A percentile compares a stretch with the other conserved stretches of the same genome.
Evolutionary conservation across 2,113 vertebrate genomes (phyloP).

Genomic region (Xenopus laevis): DNA sequence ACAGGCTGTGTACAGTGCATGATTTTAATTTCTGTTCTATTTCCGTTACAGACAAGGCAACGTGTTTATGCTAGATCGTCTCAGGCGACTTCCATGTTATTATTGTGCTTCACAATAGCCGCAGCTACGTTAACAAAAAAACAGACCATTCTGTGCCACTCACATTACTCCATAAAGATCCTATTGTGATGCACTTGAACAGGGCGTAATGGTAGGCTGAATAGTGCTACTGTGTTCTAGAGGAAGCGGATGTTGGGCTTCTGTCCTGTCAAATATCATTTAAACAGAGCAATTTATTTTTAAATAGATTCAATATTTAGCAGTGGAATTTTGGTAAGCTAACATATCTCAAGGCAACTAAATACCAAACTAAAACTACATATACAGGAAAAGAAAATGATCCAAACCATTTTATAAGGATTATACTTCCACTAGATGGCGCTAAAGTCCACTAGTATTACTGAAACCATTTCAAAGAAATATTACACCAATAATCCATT

Average conservation of each 20-base stretch:
- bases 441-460: background rate
- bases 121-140: background rate
- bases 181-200: constrained; percentile 26
- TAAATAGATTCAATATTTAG: too few species aligned
- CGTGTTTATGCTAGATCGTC: too few species aligned
- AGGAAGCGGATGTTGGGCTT: constrained; percentile 25
- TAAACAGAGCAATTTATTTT: too few species aligned
- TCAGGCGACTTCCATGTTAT: background rate
- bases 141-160: constrained; percentile 17
- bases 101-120: constrained; percentile 24
- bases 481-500: constrained; percentile 3
- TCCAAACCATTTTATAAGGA: too few species aligned
- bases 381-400: too few species aligned
- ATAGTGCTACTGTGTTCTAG: constrained; percentile 14
- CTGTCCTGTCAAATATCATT: background rate
- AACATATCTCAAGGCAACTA: too few species aligned
- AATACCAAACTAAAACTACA: too few species aligned
- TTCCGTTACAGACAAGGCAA: too few species aligned
- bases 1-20: too few species aligned
- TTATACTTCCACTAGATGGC: constrained; percentile 20
- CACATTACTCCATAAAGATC: constrained; percentile 23
- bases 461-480: background rate
- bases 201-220: constrained; percentile 26
- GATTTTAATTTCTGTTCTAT: too few species aligned
- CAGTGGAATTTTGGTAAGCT: too few species aligned